A percentile compares a stretch with the other conserved stretches of the same genome.
These are phyloP conservation scores for Platysternon megacephalum DNA, from an alignment of 2,113 vertebrate species.

Conservation along the genomic window DNA sequence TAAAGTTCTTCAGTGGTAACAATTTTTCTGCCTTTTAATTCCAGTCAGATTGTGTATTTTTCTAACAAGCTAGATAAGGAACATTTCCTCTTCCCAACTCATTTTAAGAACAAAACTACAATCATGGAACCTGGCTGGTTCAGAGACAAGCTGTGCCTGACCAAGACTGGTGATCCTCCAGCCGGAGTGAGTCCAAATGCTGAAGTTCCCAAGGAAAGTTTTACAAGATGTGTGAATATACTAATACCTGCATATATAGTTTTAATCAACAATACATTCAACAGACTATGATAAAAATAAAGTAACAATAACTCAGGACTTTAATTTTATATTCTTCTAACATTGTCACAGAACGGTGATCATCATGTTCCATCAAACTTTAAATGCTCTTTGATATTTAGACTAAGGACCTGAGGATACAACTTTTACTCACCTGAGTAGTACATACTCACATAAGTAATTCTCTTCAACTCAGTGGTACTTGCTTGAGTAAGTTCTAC, in stretches of 20 bases:
- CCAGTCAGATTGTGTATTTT: accelerated
- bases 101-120: accelerated
- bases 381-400: background rate
- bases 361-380: background rate
- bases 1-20: background rate
- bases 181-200: accelerated
- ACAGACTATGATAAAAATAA: background rate
- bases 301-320: accelerated
- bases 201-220: background rate
- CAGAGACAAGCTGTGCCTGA: background rate
- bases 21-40: background rate
- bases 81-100: background rate
- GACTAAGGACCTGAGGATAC: background rate
- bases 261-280: background rate
- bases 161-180: background rate
- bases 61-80: background rate
- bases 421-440: background rate
- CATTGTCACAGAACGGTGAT: background rate
- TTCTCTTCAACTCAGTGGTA: background rate
- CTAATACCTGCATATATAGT: background rate
- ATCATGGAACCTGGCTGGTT: accelerated
- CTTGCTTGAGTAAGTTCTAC: background rate
- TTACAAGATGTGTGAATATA: background rate
- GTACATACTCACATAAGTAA: background rate
- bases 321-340: background rate